Evolutionary conservation across 2,113 vertebrate genomes (phyloP), one percentile per base, ranked within the genome.

Genomic region (Clarias gariepinus): DNA sequence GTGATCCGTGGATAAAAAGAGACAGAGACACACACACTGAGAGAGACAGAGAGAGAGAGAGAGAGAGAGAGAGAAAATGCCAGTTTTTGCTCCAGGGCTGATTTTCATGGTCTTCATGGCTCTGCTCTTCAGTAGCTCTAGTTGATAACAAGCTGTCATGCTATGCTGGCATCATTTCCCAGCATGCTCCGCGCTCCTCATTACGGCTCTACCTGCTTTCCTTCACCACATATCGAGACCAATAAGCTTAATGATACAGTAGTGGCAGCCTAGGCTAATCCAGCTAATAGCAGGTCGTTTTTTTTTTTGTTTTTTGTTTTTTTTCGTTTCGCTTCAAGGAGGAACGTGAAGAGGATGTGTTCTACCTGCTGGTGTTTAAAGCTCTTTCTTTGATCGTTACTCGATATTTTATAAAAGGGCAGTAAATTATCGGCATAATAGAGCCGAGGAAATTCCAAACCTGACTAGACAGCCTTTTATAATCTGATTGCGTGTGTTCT

Each of bases 141-240:
- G 82, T 84, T 90, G 83, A 83, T 88, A 82, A 87, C 85, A 85
- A 84, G 86, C 85, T 87, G 87, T 90, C 85, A 41, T 61, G 87
- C 83, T 55, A 53, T 68, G 73, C 84, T 90, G 86, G 61, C 68
- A 88, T 88, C 82, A 87, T 85, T 80, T 88, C 71, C 73, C 87
- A 88, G 85, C 71, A 61, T 82, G 86, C 85, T 33, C 30, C 57
- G 79, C 63, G 52, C 53, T 64, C 53, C 71, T 85, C 80, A 83
- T 86, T 85, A 82, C 25, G 0, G 55, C n/a, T 47, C n/a, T 64
- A 33, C 41, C n/a, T 28, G 28, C 61, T 60, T 81, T 28, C 81
- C 63, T 25, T 78, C 63, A 41, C 25, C 77, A 77, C 47, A 63
- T 66, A 58, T 6, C 12, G 64, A 58, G 30, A 83, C 80, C 69